Percentiles rank a stretch among this genome's conserved stretches.
Evolutionary conservation across 2,888 invertebrate species (phyloP).

Genomic region (Diplazon laetatorius): DNA sequence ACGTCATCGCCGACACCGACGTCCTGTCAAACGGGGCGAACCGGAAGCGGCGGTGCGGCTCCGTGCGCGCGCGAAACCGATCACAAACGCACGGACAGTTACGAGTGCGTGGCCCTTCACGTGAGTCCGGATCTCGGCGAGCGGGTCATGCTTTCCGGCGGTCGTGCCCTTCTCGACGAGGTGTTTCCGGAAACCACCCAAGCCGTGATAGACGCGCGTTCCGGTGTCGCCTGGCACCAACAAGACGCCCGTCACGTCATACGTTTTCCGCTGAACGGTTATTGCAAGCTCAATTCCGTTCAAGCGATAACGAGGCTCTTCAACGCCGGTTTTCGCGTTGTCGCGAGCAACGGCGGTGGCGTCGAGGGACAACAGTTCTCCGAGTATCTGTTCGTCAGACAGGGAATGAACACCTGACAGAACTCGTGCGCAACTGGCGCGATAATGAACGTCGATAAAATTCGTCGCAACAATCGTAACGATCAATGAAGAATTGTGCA

Average conservation of each 20-base stretch:
- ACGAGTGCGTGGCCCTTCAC: conserved; percentile 91
- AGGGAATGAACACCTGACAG: conserved; percentile 80
- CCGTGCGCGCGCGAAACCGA: conserved; percentile 72
- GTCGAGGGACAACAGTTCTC: conserved; percentile 95
- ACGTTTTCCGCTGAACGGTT: conserved; percentile 93
- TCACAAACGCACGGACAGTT: conserved; percentile 82
- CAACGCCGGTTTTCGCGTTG: conserved; percentile 90
- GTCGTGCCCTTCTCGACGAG: conserved; percentile 89
- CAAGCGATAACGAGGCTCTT: conserved; percentile 92
- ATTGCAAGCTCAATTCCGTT: conserved; percentile 94
- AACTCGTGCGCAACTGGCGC: conserved; percentile 32
- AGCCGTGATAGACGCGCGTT: conserved; percentile 90
- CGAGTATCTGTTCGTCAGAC: conserved; percentile 91
- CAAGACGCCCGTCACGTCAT: conserved; percentile 92
- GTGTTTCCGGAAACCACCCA: conserved; percentile 91
- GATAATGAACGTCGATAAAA: conserved; percentile 38
- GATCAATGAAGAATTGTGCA: conserved; percentile 13
- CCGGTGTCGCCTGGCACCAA: conserved; percentile 92
- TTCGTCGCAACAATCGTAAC: conserved; percentile 38
- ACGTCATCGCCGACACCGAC: conserved; percentile 78
- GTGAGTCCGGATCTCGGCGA: conserved; percentile 92
- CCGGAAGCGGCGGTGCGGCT: conserved; percentile 66
- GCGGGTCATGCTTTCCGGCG: conserved; percentile 91
- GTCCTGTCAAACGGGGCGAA: conserved; percentile 66
- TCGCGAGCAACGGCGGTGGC: conserved; percentile 93